These are phyloP conservation scores for Anodontia alba DNA, from an alignment of 2,888 invertebrate species.

Conservation along the genomic window DNA sequence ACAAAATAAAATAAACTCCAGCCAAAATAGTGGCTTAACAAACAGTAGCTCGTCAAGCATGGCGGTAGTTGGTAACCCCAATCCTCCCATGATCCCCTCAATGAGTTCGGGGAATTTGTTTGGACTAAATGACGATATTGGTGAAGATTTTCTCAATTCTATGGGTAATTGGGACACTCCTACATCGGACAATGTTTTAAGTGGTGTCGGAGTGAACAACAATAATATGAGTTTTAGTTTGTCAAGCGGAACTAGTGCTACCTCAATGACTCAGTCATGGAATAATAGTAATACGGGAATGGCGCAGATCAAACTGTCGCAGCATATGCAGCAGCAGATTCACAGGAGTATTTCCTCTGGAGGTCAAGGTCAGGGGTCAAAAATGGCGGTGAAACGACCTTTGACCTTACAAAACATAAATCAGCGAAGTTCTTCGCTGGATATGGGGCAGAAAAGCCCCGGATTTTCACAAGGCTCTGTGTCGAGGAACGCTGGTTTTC, in stretches of 20 bases:
- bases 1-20: slow-evolving; percentile 35
- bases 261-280: slow-evolving; percentile 37
- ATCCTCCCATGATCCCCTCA: slow-evolving; percentile 35
- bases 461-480: slow-evolving; percentile 61
- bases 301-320: slow-evolving; percentile 49
- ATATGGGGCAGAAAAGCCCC: slow-evolving; percentile 75
- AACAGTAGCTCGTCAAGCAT: slow-evolving; percentile 38
- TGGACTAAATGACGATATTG: slow-evolving; percentile 43
- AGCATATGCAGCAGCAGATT: slow-evolving; percentile 46
- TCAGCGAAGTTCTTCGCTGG: slow-evolving; percentile 63
- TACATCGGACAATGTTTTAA: slow-evolving; percentile 20
- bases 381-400: slow-evolving; percentile 37
- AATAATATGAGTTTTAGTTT: slow-evolving; percentile 28
- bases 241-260: slow-evolving; percentile 16
- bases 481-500: slow-evolving; percentile 64
- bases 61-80: slow-evolving; percentile 55
- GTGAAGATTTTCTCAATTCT: slow-evolving; percentile 51
- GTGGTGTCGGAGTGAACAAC: slow-evolving; percentile 22
- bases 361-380: slow-evolving; percentile 19
- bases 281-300: slow-evolving; percentile 28
- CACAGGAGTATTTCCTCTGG: slow-evolving; percentile 51
- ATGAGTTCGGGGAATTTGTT: slow-evolving; percentile 42
- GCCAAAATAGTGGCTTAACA: neutral
- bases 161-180: slow-evolving; percentile 57
- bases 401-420: slow-evolving; percentile 58